Evolutionary conservation across 2,113 vertebrate genomes (phyloP).

Genomic region (Cottus gobio): DNA sequence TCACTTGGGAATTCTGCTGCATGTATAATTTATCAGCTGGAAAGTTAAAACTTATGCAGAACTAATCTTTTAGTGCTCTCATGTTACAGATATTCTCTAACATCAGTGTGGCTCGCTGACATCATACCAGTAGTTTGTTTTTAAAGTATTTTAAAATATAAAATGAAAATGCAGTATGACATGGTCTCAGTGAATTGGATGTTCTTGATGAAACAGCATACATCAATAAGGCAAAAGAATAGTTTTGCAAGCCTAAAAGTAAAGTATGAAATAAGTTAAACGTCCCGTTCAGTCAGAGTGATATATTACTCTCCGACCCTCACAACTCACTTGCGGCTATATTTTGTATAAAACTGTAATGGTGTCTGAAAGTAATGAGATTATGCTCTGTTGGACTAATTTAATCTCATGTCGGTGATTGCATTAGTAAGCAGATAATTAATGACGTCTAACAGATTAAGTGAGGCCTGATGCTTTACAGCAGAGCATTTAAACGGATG

Average conservation of each 20-base stretch:
- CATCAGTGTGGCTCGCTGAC: not conserved
- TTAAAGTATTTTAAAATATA: not conserved
- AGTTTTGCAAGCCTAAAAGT: not conserved
- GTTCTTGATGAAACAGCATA: not conserved
- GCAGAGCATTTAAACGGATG: conserved; percentile 28
- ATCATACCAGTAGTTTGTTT: not conserved
- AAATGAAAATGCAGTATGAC: not conserved
- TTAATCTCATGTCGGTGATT: conserved; percentile 50
- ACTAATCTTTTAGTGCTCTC: not conserved
- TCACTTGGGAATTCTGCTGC: no score
- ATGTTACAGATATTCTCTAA: not conserved
- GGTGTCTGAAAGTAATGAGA: conserved; percentile 58
- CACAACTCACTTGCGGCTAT: conserved; percentile 22
- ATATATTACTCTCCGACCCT: conserved; percentile 5
- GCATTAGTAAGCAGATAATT: conserved; percentile 64
- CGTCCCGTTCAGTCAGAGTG: conserved; percentile 4
- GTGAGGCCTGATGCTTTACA: conserved; percentile 24
- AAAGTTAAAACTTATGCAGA: not conserved
- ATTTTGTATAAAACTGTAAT: conserved; percentile 52
- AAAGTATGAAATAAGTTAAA: not conserved
- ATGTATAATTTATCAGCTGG: not conserved
- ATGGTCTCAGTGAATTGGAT: not conserved
- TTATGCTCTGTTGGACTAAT: conserved; percentile 57
- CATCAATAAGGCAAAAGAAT: not conserved
- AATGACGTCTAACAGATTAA: conserved; percentile 54